Conservation (phyloP, 2,888 invertebrate species). For the Synergus umbraculus region DNA sequence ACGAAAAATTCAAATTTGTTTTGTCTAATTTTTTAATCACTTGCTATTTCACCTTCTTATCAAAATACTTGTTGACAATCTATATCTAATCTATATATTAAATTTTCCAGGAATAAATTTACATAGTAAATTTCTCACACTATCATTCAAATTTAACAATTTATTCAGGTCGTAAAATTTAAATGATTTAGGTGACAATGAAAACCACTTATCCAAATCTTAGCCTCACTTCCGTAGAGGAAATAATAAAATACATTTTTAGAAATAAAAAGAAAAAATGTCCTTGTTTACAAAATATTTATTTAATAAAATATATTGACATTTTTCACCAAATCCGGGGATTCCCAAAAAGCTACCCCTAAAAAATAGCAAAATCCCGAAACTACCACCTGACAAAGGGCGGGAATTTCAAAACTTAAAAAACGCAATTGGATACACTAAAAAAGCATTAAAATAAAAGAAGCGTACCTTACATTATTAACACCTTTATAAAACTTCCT, state of each 20-base stretch:
- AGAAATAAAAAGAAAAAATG: neutral
- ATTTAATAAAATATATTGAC: neutral
- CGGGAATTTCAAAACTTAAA: neutral
- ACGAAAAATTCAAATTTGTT: neutral
- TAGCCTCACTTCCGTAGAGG: neutral
- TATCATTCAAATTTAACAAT: neutral
- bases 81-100: neutral
- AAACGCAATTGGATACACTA: too few relatives aligned
- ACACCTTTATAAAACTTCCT: too few relatives aligned
- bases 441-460: too few relatives aligned
- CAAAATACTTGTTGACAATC: neutral
- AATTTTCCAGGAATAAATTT: slow-evolving; percentile 14
- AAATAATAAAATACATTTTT: neutral
- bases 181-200: neutral
- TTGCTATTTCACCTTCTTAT: neutral
- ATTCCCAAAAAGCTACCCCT: too few relatives aligned
- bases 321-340: too few relatives aligned
- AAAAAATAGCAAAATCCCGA: too few relatives aligned
- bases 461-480: too few relatives aligned
- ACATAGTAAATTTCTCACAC: slow-evolving; percentile 9
- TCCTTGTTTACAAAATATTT: too few relatives aligned
- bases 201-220: neutral
- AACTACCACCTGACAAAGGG: too few relatives aligned
- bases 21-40: neutral
- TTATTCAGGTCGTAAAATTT: neutral